These are phyloP conservation scores for Apomyelois bistriatella DNA, from an alignment of 2,888 invertebrate species.

Conservation along the genomic window DNA sequence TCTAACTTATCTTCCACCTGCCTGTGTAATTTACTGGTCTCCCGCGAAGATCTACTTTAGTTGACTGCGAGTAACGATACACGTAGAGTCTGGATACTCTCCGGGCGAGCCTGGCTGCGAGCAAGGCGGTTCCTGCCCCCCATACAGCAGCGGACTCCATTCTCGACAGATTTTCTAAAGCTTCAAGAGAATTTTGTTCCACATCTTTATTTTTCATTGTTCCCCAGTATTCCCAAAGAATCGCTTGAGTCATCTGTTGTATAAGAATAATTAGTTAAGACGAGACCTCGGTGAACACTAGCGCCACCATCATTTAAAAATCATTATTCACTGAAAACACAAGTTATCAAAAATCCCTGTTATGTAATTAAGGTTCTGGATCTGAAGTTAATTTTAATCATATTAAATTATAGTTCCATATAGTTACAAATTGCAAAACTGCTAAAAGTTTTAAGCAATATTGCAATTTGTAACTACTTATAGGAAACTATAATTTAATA, in stretches of 20 bases:
- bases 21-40: slow-evolving; percentile 74
- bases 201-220: slow-evolving; percentile 31
- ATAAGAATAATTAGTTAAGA: too few relatives aligned
- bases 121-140: slow-evolving; percentile 77
- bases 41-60: slow-evolving; percentile 64
- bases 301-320: too few relatives aligned
- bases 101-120: slow-evolving; percentile 74
- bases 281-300: too few relatives aligned
- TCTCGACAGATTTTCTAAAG: slow-evolving; percentile 69
- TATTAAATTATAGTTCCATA: too few relatives aligned
- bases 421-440: too few relatives aligned
- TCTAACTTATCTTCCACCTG: slow-evolving; percentile 27
- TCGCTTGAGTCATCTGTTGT: slow-evolving; percentile 58
- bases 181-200: slow-evolving; percentile 49
- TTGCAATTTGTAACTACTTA: too few relatives aligned
- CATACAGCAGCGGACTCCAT: slow-evolving; percentile 80
- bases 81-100: slow-evolving; percentile 73
- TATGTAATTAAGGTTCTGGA: too few relatives aligned
- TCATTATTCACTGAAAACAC: too few relatives aligned
- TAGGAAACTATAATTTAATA: too few relatives aligned
- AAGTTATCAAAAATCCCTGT: too few relatives aligned
- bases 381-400: too few relatives aligned
- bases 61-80: slow-evolving; percentile 76
- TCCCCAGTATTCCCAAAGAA: slow-evolving; percentile 80
- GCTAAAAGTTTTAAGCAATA: too few relatives aligned